A percentile compares a stretch with the other conserved stretches of the same genome.
Evolutionary conservation across 1,140 invertebrate species (phyloP).

Genomic region (Pollicipes pollicipes): DNA sequence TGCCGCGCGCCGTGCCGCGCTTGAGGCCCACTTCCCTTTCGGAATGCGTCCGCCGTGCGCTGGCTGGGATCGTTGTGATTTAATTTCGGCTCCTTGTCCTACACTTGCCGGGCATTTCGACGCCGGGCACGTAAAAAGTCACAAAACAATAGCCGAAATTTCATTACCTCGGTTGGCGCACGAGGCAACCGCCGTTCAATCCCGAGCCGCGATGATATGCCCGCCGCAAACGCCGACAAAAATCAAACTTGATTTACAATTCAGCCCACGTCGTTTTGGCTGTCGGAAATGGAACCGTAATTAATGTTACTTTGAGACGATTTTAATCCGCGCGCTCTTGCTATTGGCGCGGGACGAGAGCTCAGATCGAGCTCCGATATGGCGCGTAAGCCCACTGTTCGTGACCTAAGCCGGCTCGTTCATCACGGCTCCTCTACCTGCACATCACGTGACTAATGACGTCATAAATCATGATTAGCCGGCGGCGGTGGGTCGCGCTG

Average conservation of each 20-base stretch:
- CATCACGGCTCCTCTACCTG: background rate
- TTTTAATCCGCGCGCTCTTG: background rate
- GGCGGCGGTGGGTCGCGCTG: no score
- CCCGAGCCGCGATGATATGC: background rate
- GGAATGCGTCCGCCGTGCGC: background rate
- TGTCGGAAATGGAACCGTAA: background rate
- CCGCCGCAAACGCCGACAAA: background rate
- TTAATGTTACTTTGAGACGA: conserved; percentile 2
- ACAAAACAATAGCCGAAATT: background rate
- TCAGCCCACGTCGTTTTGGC: background rate
- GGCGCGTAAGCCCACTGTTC: background rate
- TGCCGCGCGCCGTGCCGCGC: no score
- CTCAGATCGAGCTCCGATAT: background rate
- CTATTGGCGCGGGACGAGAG: background rate
- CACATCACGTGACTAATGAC: background rate
- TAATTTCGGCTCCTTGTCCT: background rate
- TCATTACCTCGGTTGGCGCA: background rate
- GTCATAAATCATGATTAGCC: background rate
- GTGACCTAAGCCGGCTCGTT: background rate
- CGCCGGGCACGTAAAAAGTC: background rate
- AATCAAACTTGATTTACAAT: conserved; percentile 2
- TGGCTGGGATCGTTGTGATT: background rate
- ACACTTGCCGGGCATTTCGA: background rate
- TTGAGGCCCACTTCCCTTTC: background rate
- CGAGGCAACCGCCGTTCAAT: no score